Base-by-base conservation (phyloP, 2,888 invertebrate species). In the Hyalella azteca region DNA sequence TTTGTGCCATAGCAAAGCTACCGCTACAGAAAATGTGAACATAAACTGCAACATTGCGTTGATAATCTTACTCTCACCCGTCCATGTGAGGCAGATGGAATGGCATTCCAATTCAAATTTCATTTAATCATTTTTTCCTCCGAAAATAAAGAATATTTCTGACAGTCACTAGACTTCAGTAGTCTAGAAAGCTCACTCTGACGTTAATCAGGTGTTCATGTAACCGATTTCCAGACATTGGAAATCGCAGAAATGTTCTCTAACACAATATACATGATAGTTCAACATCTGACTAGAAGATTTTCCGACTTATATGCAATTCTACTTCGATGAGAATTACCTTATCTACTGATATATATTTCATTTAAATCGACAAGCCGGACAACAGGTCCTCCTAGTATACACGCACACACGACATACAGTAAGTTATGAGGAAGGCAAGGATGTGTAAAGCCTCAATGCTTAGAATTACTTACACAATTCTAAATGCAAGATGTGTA, bases 351-450 rank as follows among this genome's bases (percentile, higher is more conserved):
- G 54, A 54, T 54, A 54, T n/a, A n/a, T 54, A 54, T 54, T 54
- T 54, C 54, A 54, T 54, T 54, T 54, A 54, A 22, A 54, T 13
- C 13, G 26, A 54, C 29, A 29, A 26, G 22, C 29, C 29, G 54
- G 54, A 54, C 22, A 1, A 54, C 26, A 26, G 22, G 22, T 54
- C 7, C 54, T 26, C 29, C 54, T 29, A 4, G 26, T 54, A 13
- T 54, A 54, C 54, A 54, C 54, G 19, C 54, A 54, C 54, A 26
- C 15, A 49, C 49, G 22, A 26, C 54, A 29, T 29, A 13, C 54
- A n/a, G 54, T 54, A 22, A 50, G 50, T 50, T 54, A 54, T 26
- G 54, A 54, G 54, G 54, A 54, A 54, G 54, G 54, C 54, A 54
- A 54, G 54, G 26, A 26, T 54, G 22, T 26, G 54, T 54, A 26